Evolutionary conservation across 2,888 invertebrate species (phyloP).

Genomic region (Cataglyphis albicans): DNA sequence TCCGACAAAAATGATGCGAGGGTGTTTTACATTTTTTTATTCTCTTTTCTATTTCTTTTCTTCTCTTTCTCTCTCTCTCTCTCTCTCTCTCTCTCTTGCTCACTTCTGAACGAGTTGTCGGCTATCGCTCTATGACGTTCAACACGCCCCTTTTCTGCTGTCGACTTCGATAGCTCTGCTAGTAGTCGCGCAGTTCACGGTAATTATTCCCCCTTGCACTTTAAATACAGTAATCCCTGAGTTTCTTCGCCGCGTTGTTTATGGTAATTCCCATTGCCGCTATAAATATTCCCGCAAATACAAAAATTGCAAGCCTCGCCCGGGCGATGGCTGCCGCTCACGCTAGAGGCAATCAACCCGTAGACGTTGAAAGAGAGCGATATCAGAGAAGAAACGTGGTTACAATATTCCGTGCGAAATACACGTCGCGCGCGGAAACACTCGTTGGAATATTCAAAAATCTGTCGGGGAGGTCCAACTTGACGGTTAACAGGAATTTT

Average conservation of each 20-base stretch:
- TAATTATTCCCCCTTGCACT: slow-evolving; percentile 82
- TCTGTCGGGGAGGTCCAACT: not conserved
- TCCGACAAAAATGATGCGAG: slow-evolving; percentile 15
- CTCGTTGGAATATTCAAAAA: slow-evolving; percentile 6
- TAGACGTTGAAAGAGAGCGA: slow-evolving; percentile 65
- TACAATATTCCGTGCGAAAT: slow-evolving; percentile 19
- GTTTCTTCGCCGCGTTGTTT: slow-evolving; percentile 83
- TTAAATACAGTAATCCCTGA: slow-evolving; percentile 84
- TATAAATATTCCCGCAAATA: slow-evolving; percentile 84
- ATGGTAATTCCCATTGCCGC: slow-evolving; percentile 83
- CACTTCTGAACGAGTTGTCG: slow-evolving; percentile 11
- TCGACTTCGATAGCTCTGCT: slow-evolving; percentile 69
- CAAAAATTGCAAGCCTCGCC: slow-evolving; percentile 83
- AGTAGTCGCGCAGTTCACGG: slow-evolving; percentile 74
- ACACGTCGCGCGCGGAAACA: slow-evolving; percentile 15
- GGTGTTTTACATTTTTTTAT: not conserved
- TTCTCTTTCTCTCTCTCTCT: not conserved
- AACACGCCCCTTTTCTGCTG: slow-evolving; percentile 73
- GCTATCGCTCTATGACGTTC: slow-evolving; percentile 65
- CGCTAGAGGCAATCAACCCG: slow-evolving; percentile 79
- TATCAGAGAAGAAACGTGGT: slow-evolving; percentile 60
- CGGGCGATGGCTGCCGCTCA: slow-evolving; percentile 80
- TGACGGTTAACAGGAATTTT: slow-evolving; percentile 4
- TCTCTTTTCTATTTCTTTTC: not conserved
- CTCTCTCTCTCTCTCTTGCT: not conserved